Base-by-base conservation (phyloP, 1,140 invertebrate genomes). In the Formica selysi region DNA sequence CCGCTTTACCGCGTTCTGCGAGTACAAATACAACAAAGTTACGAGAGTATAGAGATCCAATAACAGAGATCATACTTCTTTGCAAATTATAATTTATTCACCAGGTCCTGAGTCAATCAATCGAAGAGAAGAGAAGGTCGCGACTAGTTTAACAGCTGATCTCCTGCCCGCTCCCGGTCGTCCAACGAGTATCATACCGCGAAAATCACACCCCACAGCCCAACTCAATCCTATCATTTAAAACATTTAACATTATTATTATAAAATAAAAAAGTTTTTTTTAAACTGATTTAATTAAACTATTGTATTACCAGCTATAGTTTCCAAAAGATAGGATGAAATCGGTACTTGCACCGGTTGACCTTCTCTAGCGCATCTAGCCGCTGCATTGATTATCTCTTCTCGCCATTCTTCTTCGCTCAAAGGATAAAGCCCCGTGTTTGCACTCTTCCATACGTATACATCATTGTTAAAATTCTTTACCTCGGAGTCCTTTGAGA, bases 111-210 rank as follows among this genome's bases (percentile, higher is more conserved):
- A 92, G n/a, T 94, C 93, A 0, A 98, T 94, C 8, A 98, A 91
- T 78, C 96, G 96, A 70, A 97, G 96, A 64, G 97, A 96, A 70
- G 98, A 97, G 91, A 98, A 95, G 65, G 96, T 96, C 11, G 98
- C 96, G 6, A 98, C 96, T 11, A 99, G 95, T 90, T 96, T 96
- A 5, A 97, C 95, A 1, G 98, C 96, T 22, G 98, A 97, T 87
- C 97, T 96, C 59, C 98, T 95, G 11, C 98, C 98, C 65, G 97
- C 96, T 7, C 98, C 98, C 61, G 97, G 96, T 89, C 96, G 95
- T 10, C 98, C 98, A 26, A 97, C 95, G 68, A 99, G 92, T 11
- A 99, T 93, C 38, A 98, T 89, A 4, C 95, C 95, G 6, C 91
- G 88, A 44, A 92, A 86, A 64, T 90, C 89, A 7, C 89, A 91